Evolutionary conservation across 2,797 vertebrate species (phyloP).

Genomic region (Myioborus miniatus): DNA sequence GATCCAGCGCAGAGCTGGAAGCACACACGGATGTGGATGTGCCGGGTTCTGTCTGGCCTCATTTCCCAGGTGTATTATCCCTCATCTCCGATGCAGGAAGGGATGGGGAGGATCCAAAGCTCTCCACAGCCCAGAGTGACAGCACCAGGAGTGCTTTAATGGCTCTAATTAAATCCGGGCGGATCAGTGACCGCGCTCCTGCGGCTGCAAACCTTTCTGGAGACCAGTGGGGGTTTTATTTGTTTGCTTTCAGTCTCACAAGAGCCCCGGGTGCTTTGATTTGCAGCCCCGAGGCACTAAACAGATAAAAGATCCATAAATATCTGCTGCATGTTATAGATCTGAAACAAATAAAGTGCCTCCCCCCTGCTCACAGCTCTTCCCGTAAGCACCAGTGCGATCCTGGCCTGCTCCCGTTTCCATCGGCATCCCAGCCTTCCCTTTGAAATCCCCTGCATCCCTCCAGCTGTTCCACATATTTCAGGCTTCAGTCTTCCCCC

Average conservation of each 20-base stretch:
- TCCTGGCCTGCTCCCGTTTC: background rate
- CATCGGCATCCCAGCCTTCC: background rate
- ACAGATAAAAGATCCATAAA: constrained; percentile 30
- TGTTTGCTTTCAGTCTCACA: background rate
- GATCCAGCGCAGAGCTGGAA: background rate
- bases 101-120: background rate
- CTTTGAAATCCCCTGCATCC: constrained; percentile 19
- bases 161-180: background rate
- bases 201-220: background rate
- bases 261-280: background rate
- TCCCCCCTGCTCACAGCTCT: rapidly evolving
- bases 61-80: background rate
- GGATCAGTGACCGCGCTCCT: background rate
- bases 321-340: background rate
- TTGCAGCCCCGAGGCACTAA: background rate
- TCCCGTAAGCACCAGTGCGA: background rate
- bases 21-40: background rate
- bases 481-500: background rate
- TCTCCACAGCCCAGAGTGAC: background rate
- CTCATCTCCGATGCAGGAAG: background rate
- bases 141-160: background rate
- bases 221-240: background rate
- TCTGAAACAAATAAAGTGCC: background rate
- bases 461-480: constrained; percentile 38
- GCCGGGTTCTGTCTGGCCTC: background rate